Evolutionary conservation across 2,797 vertebrate genomes (phyloP).

Genomic region (Nyctibius grandis): DNA sequence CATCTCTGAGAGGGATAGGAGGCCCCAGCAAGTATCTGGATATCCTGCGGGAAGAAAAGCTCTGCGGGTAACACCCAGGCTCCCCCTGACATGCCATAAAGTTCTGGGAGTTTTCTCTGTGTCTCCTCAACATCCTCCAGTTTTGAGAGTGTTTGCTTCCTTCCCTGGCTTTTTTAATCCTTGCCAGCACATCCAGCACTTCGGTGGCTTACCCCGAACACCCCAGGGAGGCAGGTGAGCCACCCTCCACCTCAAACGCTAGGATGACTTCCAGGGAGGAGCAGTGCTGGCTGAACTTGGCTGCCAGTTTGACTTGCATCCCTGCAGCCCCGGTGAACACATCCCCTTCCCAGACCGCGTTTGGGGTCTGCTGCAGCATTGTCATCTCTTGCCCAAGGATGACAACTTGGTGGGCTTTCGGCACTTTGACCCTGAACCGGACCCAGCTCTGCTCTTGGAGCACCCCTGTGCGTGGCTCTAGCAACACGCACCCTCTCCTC

Average conservation of each 20-base stretch:
- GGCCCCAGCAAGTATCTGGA: constrained; percentile 29
- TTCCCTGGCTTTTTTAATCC: not conserved
- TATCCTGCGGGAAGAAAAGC: constrained; percentile 17
- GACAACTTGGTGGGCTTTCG: constrained; percentile 68
- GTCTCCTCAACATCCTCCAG: not conserved
- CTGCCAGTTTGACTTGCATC: constrained; percentile 71
- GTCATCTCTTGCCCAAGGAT: constrained; percentile 72
- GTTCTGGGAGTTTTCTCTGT: not conserved
- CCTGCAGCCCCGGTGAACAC: constrained; percentile 58
- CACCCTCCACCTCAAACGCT: constrained; percentile 74
- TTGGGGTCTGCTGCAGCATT: constrained; percentile 73
- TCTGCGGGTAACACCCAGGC: not conserved
- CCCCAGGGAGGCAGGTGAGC: not conserved
- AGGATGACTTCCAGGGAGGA: constrained; percentile 76
- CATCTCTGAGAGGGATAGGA: not conserved
- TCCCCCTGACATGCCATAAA: not conserved
- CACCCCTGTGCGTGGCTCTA: constrained; percentile 78
- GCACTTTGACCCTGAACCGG: constrained; percentile 78
- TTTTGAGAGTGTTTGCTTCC: not conserved
- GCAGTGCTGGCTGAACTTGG: constrained; percentile 48
- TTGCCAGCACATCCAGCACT: not conserved
- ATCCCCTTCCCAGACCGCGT: constrained; percentile 79
- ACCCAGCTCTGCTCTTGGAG: constrained; percentile 74
- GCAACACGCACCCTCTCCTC: constrained; percentile 79
- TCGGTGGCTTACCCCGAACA: not conserved